Evolutionary conservation across 2,888 invertebrate species (phyloP).

Genomic region (Synanthedon tipuliformis): DNA sequence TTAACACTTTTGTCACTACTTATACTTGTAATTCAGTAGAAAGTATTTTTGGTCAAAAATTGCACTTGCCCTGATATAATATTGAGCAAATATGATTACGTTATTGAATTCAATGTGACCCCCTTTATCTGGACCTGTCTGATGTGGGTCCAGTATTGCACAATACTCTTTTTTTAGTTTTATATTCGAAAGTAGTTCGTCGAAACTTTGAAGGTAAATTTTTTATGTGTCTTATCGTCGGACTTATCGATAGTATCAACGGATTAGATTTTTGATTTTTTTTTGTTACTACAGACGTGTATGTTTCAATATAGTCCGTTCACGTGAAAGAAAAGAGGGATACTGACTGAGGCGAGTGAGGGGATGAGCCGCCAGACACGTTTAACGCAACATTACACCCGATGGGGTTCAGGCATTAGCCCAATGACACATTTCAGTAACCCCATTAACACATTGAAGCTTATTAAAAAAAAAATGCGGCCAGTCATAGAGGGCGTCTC

Average conservation of each 20-base stretch:
- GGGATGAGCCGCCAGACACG: conserved; percentile 1
- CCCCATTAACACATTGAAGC: neutral
- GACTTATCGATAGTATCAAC: neutral
- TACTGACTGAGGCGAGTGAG: conserved; percentile 5
- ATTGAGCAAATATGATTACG: conserved; percentile 32
- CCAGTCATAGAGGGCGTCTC: too few relatives aligned
- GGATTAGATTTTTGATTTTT: neutral
- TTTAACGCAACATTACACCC: conserved; percentile 7
- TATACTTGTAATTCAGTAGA: neutral
- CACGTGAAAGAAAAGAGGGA: conserved; percentile 2
- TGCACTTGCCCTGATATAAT: conserved; percentile 4
- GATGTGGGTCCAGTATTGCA: conserved; percentile 19
- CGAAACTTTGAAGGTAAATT: conserved; percentile 1
- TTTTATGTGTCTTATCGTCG: neutral
- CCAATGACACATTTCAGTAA: neutral
- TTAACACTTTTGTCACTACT: neutral
- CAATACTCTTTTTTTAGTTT: conserved; percentile 12
- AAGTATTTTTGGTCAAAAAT: too few relatives aligned
- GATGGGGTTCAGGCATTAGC: conserved; percentile 3
- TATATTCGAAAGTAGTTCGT: conserved; percentile 5
- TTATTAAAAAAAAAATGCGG: too few relatives aligned
- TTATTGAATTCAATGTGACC: conserved; percentile 29
- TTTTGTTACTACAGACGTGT: neutral
- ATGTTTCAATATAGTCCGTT: neutral
- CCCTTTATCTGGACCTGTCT: conserved; percentile 28